Evolutionary conservation across 2,797 vertebrate genomes (phyloP), one percentile per base, ranked within the genome.

Genomic region (Tarsius wallacei): DNA sequence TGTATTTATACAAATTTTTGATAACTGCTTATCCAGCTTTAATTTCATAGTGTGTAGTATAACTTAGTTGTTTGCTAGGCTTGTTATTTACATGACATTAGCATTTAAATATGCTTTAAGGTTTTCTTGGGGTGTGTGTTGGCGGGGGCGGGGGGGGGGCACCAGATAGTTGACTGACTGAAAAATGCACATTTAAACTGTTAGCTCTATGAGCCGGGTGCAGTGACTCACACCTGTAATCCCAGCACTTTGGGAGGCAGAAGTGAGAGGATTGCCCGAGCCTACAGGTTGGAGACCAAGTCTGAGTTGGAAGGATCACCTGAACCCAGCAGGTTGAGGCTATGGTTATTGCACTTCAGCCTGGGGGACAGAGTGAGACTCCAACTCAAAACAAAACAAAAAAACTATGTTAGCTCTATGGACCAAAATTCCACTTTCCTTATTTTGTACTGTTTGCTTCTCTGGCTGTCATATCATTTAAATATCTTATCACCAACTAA

Each of bases 391-490:
- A 42, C 42, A 42, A 42, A 42, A 42, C 42, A 42, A 42, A 42
- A 42, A 42, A 42, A 42, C 42, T 42, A 42, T 42, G 26, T 68
- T 93, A 83, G 21, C 42, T 73, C 4, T 90, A 0, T 81, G 4
- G 42, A 91, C 57, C 49, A 92, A 47, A 81, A 96, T 88, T 88
- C 92, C 51, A 95, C 64, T 90, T 95, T 68, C 24, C 17, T 10
- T 84, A 85, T 49, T 91, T 64, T 74, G 1, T 86, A 26, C 7
- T 87, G 12, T 90, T 96, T 96, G 22, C 49, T 90, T 95, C 57
- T 91, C 74, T 97, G 19, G 31, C 24, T 87, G n/a, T 86, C 7
- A 88, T 90, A 84, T n/a, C n/a, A n/a, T 82, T 94, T 91, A 55
- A 82, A 55, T 61, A 77, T 26, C 53, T 91, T 88, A 7, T 77